Conservation (phyloP, 2,888 invertebrate genomes). For the Ormyrus nitidulus region DNA sequence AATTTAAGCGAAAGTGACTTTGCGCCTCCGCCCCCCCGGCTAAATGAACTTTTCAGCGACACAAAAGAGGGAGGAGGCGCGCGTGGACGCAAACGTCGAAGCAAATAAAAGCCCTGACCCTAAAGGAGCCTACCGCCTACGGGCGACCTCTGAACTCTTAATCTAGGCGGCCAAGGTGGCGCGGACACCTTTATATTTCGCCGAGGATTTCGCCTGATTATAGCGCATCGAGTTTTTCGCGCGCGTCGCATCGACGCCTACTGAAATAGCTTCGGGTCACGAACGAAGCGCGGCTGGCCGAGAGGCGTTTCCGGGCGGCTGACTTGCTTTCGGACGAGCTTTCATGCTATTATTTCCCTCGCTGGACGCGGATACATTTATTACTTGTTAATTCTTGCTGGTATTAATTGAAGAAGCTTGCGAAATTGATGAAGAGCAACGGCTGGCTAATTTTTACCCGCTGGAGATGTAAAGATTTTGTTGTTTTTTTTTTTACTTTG, state of each 20-base stretch:
- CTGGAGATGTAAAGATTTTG: too few relatives aligned
- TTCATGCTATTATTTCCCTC: too few relatives aligned
- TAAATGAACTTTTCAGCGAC: slow-evolving; percentile 22
- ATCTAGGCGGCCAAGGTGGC: slow-evolving; percentile 4
- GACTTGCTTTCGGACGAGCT: too few relatives aligned
- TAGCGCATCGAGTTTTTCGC: not conserved
- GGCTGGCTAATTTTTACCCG: too few relatives aligned
- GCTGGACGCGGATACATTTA: too few relatives aligned
- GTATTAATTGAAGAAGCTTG: too few relatives aligned
- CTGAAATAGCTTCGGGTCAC: slow-evolving; percentile 26
- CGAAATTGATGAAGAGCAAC: too few relatives aligned
- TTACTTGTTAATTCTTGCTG: too few relatives aligned
- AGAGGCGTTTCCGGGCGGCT: too few relatives aligned
- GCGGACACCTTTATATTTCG: slow-evolving; percentile 4
- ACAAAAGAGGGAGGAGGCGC: not conserved
- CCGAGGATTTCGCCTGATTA: not conserved
- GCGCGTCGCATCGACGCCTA: not conserved
- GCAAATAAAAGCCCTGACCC: slow-evolving; percentile 42
- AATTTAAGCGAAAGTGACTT: not conserved
- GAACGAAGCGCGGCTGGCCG: not conserved
- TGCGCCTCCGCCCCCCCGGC: not conserved
- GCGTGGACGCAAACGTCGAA: slow-evolving; percentile 12
- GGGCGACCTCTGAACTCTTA: slow-evolving; percentile 36
- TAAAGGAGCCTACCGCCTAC: not conserved
- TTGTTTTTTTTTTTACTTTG: too few relatives aligned